Conservation (phyloP, 2,888 invertebrate genomes). For the Trypoxylon attenuatum region DNA sequence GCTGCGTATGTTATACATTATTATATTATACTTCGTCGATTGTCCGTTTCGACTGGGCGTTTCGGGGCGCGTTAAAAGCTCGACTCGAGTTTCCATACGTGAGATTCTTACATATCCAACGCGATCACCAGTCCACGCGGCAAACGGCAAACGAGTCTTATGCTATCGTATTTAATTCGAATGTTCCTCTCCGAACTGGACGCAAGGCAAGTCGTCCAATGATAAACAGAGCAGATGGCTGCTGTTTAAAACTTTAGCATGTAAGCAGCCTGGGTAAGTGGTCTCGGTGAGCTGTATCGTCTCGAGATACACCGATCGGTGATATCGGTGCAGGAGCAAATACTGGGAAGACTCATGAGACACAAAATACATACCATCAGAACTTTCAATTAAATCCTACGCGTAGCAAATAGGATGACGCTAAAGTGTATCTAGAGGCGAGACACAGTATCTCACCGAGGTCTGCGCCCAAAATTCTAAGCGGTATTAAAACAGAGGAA, state of each 20-base stretch:
- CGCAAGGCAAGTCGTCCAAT: conserved; percentile 57
- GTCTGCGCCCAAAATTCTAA: conserved; percentile 6
- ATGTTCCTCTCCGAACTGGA: conserved; percentile 55
- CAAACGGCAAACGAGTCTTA: too few relatives aligned
- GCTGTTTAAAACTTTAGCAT: conserved; percentile 8
- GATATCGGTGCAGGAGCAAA: too few relatives aligned
- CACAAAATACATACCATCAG: too few relatives aligned
- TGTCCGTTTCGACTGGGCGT: conserved; percentile 44
- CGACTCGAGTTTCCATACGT: too few relatives aligned
- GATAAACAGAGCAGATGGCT: conserved; percentile 12
- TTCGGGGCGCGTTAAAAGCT: too few relatives aligned
- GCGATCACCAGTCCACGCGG: too few relatives aligned
- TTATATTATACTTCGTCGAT: conserved; percentile 38
- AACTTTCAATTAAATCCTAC: background rate
- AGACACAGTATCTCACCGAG: conserved; percentile 22
- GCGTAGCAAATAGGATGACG: background rate
- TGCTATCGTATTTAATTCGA: too few relatives aligned
- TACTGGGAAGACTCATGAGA: too few relatives aligned
- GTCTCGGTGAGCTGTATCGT: conserved; percentile 33
- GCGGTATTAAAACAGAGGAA: background rate
- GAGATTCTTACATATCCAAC: too few relatives aligned
- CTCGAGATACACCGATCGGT: too few relatives aligned
- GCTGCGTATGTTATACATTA: conserved; percentile 40
- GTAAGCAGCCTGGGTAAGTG: conserved; percentile 19
- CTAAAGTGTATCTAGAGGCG: background rate